Evolutionary conservation across 2,888 invertebrate species (phyloP).

Genomic region (Lamellibrachia columna): DNA sequence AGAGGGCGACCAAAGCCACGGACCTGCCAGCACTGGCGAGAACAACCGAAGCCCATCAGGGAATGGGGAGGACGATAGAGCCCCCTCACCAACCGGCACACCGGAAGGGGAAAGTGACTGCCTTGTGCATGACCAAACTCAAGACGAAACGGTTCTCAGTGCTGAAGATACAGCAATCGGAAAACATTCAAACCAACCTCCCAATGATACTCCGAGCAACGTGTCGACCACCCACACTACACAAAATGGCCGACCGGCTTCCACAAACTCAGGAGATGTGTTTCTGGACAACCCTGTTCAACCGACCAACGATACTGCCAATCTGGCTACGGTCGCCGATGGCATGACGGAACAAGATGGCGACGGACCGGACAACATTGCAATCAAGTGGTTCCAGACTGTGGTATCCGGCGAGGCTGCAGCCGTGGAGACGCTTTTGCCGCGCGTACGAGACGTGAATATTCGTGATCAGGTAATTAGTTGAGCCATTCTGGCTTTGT

Average conservation of each 20-base stretch:
- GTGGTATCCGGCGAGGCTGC: neutral
- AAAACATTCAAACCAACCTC: neutral
- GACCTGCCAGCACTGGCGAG: neutral
- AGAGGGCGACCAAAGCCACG: neutral
- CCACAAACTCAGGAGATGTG: neutral
- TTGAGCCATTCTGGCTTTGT: neutral
- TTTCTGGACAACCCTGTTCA: neutral
- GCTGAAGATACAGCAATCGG: neutral
- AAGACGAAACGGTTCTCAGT: neutral
- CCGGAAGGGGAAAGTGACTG: neutral
- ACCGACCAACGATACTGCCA: neutral
- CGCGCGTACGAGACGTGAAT: neutral
- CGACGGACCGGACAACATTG: neutral
- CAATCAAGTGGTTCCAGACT: neutral
- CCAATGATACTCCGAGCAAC: neutral
- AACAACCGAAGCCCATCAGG: neutral
- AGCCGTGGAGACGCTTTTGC: neutral
- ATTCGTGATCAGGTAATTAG: neutral
- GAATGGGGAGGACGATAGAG: neutral
- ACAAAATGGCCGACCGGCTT: neutral
- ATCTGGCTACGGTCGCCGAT: neutral
- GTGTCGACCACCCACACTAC: neutral
- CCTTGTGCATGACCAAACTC: neutral
- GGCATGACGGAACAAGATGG: neutral
- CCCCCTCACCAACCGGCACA: neutral